phyloP scores from a whole-genome alignment of 2,797 vertebrate genomes.

The Lates japonicus region DNA sequence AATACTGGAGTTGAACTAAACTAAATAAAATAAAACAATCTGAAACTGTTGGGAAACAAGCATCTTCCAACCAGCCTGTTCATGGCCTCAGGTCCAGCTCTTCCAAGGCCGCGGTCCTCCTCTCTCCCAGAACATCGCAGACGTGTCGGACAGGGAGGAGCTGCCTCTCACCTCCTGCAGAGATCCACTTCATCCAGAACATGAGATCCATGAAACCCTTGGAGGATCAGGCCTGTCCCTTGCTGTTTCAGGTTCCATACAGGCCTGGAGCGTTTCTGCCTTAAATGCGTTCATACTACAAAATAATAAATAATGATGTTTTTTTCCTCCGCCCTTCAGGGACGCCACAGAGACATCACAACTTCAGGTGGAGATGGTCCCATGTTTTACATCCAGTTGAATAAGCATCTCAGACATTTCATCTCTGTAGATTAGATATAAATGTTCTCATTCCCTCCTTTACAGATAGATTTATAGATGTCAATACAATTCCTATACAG shows the following conservation, averaged over 20 bases:
- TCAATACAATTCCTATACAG: too few relatives aligned
- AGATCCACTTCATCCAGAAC: conserved; percentile 96
- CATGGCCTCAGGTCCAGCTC: conserved; percentile 69
- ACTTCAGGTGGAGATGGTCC: conserved; percentile 99
- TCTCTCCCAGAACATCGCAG: conserved; percentile 90
- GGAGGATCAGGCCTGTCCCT: conserved; percentile 93
- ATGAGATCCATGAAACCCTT: conserved; percentile 98
- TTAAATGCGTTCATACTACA: background rate
- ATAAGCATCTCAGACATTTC: conserved; percentile 25
- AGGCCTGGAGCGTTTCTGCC: background rate
- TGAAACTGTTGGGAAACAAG: too few relatives aligned
- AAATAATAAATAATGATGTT: too few relatives aligned
- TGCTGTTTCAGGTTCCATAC: background rate
- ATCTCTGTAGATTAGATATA: background rate
- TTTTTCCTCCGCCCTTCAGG: conserved; percentile 75
- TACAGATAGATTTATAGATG: too few relatives aligned
- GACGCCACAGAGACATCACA: conserved; percentile 95
- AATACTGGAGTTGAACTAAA: too few relatives aligned
- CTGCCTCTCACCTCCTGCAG: conserved; percentile 91
- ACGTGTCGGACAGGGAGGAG: conserved; percentile 87
- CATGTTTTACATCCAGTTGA: conserved; percentile 98
- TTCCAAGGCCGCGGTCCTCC: conserved; percentile 86
- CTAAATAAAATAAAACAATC: too few relatives aligned
- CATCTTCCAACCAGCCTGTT: background rate
- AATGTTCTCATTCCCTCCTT: too few relatives aligned